Evolutionary conservation across 2,113 vertebrate species (phyloP), one percentile per base, ranked within the genome.

Genomic region (Albula glossodonta): DNA sequence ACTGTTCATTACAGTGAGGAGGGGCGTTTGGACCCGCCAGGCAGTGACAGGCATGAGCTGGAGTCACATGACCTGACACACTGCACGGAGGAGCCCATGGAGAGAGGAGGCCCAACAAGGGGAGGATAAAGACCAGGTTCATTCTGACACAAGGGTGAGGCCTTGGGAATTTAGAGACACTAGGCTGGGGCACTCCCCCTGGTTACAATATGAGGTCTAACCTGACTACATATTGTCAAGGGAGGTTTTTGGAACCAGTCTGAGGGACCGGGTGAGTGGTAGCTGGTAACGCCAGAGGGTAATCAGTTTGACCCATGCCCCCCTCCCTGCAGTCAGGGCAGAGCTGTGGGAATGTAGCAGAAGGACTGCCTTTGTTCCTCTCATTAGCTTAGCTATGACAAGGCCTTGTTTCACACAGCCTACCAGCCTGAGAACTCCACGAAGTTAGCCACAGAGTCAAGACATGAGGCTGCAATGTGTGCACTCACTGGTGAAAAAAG

Each of bases 361-460:
- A 74, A 74, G 70, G 2, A 74, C n/a, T 10, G 6, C n/a, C 70
- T 74, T 74, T 74, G 70, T 74, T 31, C n/a, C 70, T 74, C 70
- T 74, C 70, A 74, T 74, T 74, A 74, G 70, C 70, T 70, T n/a
- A 22, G 63, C 63, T 70, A 22, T 70, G 63, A 70, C 63, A 70
- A n/a, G 63, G 17, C 63, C 63, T 10, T n/a, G 10, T 74, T 10
- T 11, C 22, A 31, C 22, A n/a, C 70, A 8, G 63, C 3, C 63
- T 4, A 70, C 12, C 22, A 70, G n/a, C 22, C 70, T 1, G n/a
- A 2, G 70, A 31, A 22, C 22, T n/a, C 22, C 19, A 70, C 63
- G 31, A 5, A 10, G 70, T 31, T 31, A 74, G 70, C 70, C 70
- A 2, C 70, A 10, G 22, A 2, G 70, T 74, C n/a, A 10, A 10